Evolutionary conservation across 2,888 invertebrate genomes (phyloP), one percentile per base, ranked within the genome.

Genomic region (Papilio demoleus): DNA sequence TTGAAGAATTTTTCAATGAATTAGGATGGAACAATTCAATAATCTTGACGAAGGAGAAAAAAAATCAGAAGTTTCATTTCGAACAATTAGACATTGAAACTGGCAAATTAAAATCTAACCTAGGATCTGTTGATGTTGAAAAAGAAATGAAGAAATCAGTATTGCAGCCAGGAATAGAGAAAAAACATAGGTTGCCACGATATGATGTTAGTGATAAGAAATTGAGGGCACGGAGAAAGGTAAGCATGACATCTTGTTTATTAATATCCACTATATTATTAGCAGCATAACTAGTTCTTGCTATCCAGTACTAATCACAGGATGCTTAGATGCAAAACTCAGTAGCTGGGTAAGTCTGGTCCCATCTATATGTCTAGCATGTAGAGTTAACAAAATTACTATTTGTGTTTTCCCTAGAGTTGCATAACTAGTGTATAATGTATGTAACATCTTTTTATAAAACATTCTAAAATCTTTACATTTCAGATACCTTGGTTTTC

Each of bases 91-190:
- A 88, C 67, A 53, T 79, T 66, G 88, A 91, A 40, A 88, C 88
- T 1, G 90, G 92, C 11, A 88, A 88, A 71, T 77, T 93, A 2
- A 87, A 92, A 65, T 87, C 93, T 0, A 84, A 86, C 8, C 76
- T 90, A 5, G 88, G 93, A 3, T 77, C 79, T 4, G 86, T 91
- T 2, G 88, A 94, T 76, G 83, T 93, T 47, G 93, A 94, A 4
- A 92, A 95, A 72, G 85, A 95, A 70, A 89, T 96, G 86, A 84
- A 94, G 75, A 95, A 94, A 71, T 94, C 95, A 53, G 90, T 93
- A 1, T 81, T 96, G 68, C 93, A 93, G 61, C 94, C 95, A 1
- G 95, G 95, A 1, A 94, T 96, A 76, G 96, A 96, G 77, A 93
- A 94, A 75, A 85, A 94, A 61, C 93, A 94, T 70, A 75, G 86